Evolutionary conservation across 2,113 vertebrate genomes (phyloP).

Genomic region (Ailuropoda melanoleuca): DNA sequence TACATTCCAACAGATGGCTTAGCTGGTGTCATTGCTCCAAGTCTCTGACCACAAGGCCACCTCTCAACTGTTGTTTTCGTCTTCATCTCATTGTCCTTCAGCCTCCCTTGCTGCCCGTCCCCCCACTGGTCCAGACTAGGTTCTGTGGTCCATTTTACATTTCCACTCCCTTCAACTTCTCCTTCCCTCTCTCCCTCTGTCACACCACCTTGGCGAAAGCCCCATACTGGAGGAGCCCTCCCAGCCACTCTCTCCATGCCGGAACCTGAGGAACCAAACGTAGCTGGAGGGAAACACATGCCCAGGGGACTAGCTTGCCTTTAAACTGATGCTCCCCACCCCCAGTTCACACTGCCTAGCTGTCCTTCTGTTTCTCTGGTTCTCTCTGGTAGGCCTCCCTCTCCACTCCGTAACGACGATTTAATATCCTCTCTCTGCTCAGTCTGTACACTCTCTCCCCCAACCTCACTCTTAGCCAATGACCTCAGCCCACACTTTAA

Average conservation of each 20-base stretch:
- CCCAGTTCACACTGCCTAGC: neutral
- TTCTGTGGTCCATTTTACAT: neutral
- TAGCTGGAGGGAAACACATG: neutral
- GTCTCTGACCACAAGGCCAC: neutral
- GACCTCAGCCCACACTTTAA: neutral
- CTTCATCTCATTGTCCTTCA: neutral
- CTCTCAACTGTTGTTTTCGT: neutral
- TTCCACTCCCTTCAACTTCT: neutral
- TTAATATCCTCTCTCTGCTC: neutral
- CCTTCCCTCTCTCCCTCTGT: neutral
- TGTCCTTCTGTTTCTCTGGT: neutral
- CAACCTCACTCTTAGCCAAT: neutral
- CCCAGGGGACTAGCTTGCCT: neutral
- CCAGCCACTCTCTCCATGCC: neutral
- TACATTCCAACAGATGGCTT: neutral
- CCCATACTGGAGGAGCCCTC: neutral
- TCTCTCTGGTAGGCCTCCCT: neutral
- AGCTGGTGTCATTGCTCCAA: neutral
- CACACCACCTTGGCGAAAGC: neutral
- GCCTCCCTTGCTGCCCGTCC: neutral
- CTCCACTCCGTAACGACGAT: accelerated
- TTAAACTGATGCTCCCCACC: neutral
- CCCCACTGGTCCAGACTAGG: neutral
- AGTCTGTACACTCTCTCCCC: neutral
- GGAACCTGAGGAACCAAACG: neutral